Base-by-base conservation (phyloP, 2,113 vertebrate genomes). In the Balaenoptera acutorostrata region DNA sequence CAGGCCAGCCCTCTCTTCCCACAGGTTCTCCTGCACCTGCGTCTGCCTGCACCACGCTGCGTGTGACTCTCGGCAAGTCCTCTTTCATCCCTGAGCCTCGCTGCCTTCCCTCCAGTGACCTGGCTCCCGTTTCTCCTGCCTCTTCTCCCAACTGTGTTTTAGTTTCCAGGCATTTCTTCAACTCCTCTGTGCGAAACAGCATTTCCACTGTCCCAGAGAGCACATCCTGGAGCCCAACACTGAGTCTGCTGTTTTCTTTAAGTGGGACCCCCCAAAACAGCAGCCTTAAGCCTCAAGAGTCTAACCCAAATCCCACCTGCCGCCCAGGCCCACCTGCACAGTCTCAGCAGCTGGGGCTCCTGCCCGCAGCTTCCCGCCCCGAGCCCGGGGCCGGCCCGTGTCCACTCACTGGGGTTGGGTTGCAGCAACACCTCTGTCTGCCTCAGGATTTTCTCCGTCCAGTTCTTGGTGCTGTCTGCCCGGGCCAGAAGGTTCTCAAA, bases 381-480 rank as follows among this genome's bases (percentile, higher is more conserved):
- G 5, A 1, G 2, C 27, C 64, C 25, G 17, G 82, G 64, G 12
- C 41, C 0, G 5, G 39, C 21, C 36, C 57, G 10, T 5, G 33
- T 29, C 78, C 64, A 97, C 99, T 99, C 98, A 99, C 99, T 99
- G 44, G 99, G 99, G 97, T 99, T 99, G 96, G 99, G 99, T 98
- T 99, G 99, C 68, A 99, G 99, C 94, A 99, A 98, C 95, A 99
- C 98, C 77, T 99, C 99, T 0, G 99, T 99, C 98, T 99, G 99
- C 81, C 99, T 98, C 91, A 99, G 98, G 88, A 99, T 99, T 96
- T 99, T 99, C 98, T 99, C 99, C 0, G 99, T 99, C 99, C 99
- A 99, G 98, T 99, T 99, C 98, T 99, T 99, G 93, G 99, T 99
- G 98, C 98, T 99, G 98, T 99, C 99, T 0, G 99, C 99, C 21